A percentile compares a stretch with the other conserved stretches of the same genome.
Evolutionary conservation across 2,797 vertebrate genomes (phyloP).

Genomic region (Gadopsis bispinosus): DNA sequence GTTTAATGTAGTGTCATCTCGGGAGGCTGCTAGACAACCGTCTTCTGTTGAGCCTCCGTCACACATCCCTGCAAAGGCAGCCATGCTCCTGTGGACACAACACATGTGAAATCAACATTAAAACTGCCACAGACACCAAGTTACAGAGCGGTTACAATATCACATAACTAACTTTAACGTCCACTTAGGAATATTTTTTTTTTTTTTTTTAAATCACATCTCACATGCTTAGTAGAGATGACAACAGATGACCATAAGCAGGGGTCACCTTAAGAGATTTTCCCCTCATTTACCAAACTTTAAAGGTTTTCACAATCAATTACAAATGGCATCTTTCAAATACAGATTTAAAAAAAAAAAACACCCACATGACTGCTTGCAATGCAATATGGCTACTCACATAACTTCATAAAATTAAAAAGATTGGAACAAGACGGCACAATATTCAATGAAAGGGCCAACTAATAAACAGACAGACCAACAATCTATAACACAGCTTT

Average conservation of each 20-base stretch:
- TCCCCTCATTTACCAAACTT: background rate
- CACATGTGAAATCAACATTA: slow-evolving; percentile 6
- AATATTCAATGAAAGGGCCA: background rate
- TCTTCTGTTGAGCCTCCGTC: slow-evolving; percentile 99
- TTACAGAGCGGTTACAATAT: background rate
- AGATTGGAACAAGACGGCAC: background rate
- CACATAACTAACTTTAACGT: background rate
- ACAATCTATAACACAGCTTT: background rate
- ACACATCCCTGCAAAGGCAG: slow-evolving; percentile 99
- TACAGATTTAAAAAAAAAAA: too few relatives aligned
- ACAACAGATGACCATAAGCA: background rate
- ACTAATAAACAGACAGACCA: background rate
- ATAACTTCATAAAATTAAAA: background rate
- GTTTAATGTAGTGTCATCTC: slow-evolving; percentile 98
- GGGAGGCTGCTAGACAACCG: slow-evolving; percentile 95
- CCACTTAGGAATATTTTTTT: background rate
- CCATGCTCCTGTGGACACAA: slow-evolving; percentile 93
- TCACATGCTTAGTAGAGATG: background rate
- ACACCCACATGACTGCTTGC: background rate
- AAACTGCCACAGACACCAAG: background rate
- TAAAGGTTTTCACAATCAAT: background rate
- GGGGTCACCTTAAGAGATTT: background rate
- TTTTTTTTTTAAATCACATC: background rate
- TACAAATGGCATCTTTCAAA: background rate
- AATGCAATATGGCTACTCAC: background rate